Evolutionary conservation across 1,140 invertebrate genomes (phyloP), one percentile per base, ranked within the genome.

Genomic region (Anagrus nilaparvatae): DNA sequence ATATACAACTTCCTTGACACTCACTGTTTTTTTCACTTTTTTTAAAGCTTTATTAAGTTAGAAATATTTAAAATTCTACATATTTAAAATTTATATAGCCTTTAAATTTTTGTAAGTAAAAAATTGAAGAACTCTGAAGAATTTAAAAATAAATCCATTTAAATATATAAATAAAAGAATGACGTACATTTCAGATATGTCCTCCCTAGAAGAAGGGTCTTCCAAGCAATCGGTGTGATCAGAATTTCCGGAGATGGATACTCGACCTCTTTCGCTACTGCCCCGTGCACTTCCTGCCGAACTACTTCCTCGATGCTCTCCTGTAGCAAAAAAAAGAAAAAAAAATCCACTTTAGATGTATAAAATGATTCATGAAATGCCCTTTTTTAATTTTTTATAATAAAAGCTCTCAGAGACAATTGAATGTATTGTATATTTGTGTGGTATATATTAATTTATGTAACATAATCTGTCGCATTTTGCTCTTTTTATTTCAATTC

Each of bases 181-280:
- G 46, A 57, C 58, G 37, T 62, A 67, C 65, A 68, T 67, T 59
- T 67, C 65, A 23, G 64, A 61, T 43, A 68, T 67, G 47, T 68
- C 65, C 52, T 68, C 65, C 48, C 61, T 57, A 10, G 61, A 65
- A 9, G 63, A 65, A 33, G 63, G 65, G 47, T 63, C 59, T 46
- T 68, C 65, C 57, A 66, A 63, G 33, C 52, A 63, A 49, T 65
- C 61, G 33, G 55, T 52, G 56, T 66, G 63, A 59, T 66, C 63
- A 36, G 44, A 40, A 21, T 44, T 51, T 43, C 55, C 52, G 46
- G 58, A 64, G 55, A 50, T 56, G 43, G 58, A 60, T 55, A 59
- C 51, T 43, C 65, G 61, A 56, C 61, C 58, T 52, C 60, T 58
- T 45, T 68, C 63, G 52, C 51, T 52, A 52, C 52, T 62, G 34